phyloP scores from a whole-genome alignment of 2,113 vertebrate species.

The Barnardius zonarius region DNA sequence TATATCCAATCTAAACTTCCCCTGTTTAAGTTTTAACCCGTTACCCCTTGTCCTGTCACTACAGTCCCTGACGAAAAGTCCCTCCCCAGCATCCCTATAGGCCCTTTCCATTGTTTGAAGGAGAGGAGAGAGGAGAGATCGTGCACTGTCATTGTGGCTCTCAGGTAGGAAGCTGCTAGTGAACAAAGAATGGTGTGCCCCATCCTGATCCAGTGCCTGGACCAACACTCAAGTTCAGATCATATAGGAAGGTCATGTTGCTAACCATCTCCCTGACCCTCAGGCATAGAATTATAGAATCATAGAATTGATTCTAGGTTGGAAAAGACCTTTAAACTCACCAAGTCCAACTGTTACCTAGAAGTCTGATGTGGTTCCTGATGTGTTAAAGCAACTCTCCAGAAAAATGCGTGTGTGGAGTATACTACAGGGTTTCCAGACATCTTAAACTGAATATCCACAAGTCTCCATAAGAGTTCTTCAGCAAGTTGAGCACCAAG shows the following conservation, averaged over 20 bases:
- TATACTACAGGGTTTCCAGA: background rate
- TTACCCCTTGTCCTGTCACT: no score
- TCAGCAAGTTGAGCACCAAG: background rate
- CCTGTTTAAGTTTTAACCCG: no score
- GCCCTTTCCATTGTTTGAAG: background rate
- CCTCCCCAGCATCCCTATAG: no score
- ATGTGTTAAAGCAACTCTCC: background rate
- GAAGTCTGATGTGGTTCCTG: background rate
- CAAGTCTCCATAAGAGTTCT: background rate
- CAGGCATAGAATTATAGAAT: background rate
- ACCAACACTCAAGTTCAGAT: background rate
- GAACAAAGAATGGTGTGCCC: background rate
- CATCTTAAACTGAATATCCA: background rate
- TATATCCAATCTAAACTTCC: no score
- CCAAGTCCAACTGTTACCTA: background rate
- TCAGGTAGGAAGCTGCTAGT: background rate
- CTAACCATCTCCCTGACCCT: background rate
- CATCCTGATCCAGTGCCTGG: accelerated
- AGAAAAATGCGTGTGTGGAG: background rate
- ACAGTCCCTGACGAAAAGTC: no score
- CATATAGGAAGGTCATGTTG: background rate
- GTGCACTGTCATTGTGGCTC: background rate
- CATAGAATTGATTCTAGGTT: background rate
- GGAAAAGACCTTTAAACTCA: background rate
- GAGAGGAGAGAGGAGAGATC: background rate